These are phyloP conservation scores for Gerris lacustris DNA, from an alignment of 2,888 invertebrate genomes.

Conservation along the genomic window DNA sequence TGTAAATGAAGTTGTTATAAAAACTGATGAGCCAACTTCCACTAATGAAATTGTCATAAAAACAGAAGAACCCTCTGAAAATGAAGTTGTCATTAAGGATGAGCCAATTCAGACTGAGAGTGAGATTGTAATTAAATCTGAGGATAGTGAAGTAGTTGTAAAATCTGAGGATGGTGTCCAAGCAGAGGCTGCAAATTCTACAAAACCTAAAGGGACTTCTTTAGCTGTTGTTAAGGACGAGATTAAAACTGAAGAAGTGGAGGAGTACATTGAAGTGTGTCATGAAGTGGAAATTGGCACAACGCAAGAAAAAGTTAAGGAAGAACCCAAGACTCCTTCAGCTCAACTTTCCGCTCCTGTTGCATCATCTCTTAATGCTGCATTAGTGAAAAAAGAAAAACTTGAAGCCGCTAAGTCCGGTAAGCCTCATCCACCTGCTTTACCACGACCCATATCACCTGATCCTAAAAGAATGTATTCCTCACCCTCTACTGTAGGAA, in stretches of 20 bases:
- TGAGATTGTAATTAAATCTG: no score
- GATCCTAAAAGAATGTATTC: conserved; percentile 47
- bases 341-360: conserved; percentile 16
- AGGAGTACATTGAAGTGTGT: conserved; percentile 27
- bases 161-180: conserved; percentile 11
- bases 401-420: not conserved
- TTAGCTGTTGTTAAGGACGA: conserved; percentile 6
- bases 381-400: not conserved
- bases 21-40: not conserved
- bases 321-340: conserved; percentile 19
- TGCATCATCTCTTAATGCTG: not conserved
- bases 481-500: conserved; percentile 50
- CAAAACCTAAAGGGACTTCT: no score
- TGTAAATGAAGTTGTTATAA: conserved; percentile 17
- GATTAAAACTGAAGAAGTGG: conserved; percentile 21
- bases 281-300: conserved; percentile 32
- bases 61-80: no score
- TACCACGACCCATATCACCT: not conserved
- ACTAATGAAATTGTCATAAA: not conserved
- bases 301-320: conserved; percentile 32
- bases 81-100: no score
- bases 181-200: not conserved
- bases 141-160: not conserved
- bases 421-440: not conserved
- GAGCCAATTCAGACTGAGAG: no score